Evolutionary conservation across 2,797 vertebrate species (phyloP).

Genomic region (Cyclopterus lumpus): DNA sequence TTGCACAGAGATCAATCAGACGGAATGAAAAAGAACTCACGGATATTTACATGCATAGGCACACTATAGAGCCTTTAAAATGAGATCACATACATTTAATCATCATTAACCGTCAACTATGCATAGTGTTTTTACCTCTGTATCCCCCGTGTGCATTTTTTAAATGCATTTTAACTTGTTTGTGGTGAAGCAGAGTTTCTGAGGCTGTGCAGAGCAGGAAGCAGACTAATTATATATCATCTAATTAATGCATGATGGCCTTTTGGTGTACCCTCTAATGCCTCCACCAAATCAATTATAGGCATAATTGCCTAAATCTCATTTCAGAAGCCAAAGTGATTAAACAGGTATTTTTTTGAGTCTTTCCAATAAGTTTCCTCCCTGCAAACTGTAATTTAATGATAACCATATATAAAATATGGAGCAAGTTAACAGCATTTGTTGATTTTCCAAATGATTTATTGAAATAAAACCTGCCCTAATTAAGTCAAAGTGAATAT

Average conservation of each 20-base stretch:
- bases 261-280: constrained; percentile 38
- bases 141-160: neutral
- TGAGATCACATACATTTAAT: neutral
- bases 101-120: neutral
- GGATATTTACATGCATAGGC: neutral
- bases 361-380: neutral
- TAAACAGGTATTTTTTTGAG: neutral
- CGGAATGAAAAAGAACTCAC: constrained; percentile 11
- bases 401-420: neutral
- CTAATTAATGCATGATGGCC: constrained; percentile 63
- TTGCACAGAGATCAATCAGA: neutral
- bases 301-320: constrained; percentile 23
- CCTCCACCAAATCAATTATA: constrained; percentile 48
- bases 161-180: neutral
- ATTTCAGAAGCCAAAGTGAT: neutral
- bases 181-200: constrained; percentile 7
- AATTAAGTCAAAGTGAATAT: neutral
- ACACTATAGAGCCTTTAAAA: neutral
- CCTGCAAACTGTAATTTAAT: neutral
- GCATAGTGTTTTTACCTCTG: neutral
- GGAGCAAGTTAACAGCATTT: neutral
- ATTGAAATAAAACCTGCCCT: neutral
- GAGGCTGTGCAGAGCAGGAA: constrained; percentile 46
- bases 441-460: constrained; percentile 3
- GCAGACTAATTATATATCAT: constrained; percentile 46